phyloP scores from a whole-genome alignment of 2,888 invertebrate species.

The Caenorhabditis parvicauda region DNA sequence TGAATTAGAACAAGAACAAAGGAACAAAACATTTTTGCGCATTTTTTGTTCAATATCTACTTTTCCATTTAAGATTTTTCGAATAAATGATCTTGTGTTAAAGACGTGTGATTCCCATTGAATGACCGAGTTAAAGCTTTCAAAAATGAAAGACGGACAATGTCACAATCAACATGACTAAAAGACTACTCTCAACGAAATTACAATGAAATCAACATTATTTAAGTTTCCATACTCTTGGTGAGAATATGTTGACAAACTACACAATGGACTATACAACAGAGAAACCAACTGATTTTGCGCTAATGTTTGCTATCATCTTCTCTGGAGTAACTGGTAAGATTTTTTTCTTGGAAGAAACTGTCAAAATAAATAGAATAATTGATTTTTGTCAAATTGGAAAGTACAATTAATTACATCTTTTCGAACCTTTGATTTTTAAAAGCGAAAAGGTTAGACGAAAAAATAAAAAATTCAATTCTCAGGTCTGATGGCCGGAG shows the following conservation, averaged over 20 bases:
- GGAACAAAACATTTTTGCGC: too few relatives aligned
- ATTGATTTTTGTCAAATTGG: not conserved
- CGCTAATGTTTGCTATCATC: constrained; percentile 92
- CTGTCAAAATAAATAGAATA: too few relatives aligned
- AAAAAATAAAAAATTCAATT: constrained; percentile 4
- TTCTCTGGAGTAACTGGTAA: constrained; percentile 96
- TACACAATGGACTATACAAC: constrained; percentile 75
- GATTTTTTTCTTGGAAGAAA: not conserved
- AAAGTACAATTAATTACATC: not conserved
- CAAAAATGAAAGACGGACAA: too few relatives aligned
- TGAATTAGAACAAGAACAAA: too few relatives aligned
- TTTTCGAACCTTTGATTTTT: not conserved
- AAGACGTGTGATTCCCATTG: too few relatives aligned
- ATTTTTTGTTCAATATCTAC: too few relatives aligned
- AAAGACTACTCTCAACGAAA: not conserved
- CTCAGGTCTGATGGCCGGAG: constrained; percentile 87
- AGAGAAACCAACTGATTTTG: constrained; percentile 77
- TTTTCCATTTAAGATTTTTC: too few relatives aligned
- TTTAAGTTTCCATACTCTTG: constrained; percentile 70
- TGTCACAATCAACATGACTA: too few relatives aligned
- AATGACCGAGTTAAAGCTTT: too few relatives aligned
- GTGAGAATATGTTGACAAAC: constrained; percentile 72
- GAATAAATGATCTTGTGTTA: too few relatives aligned
- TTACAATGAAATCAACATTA: not conserved
- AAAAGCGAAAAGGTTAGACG: too few relatives aligned